phyloP scores from a whole-genome alignment of 2,888 invertebrate genomes.

The Archips xylosteana region DNA sequence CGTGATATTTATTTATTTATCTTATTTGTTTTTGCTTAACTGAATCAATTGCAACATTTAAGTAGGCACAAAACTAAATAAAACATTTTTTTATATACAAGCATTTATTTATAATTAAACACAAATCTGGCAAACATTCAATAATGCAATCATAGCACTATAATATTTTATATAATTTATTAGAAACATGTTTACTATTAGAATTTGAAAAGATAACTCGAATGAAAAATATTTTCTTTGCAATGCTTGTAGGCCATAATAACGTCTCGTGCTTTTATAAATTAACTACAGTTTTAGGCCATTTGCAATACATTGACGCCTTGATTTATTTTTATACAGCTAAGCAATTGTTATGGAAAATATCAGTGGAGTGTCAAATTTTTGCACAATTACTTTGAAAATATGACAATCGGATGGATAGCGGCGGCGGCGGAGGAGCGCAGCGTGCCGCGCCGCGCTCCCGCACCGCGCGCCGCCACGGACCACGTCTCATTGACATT shows the following conservation, averaged over 20 bases:
- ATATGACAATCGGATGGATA: neutral
- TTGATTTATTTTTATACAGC: slow-evolving; percentile 54
- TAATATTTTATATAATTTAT: slow-evolving; percentile 73
- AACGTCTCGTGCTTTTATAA: slow-evolving; percentile 52
- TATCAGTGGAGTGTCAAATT: slow-evolving; percentile 48
- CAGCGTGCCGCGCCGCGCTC: neutral
- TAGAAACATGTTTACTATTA: slow-evolving; percentile 71
- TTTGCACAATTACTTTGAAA: neutral
- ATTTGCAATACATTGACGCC: slow-evolving; percentile 50
- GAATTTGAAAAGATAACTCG: slow-evolving; percentile 65
- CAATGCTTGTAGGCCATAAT: slow-evolving; percentile 62
- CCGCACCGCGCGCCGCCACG: neutral
- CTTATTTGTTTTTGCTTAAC: too few species aligned
- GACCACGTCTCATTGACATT: neutral
- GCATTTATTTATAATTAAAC: slow-evolving; percentile 84
- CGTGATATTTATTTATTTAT: too few species aligned
- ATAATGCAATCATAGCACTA: slow-evolving; percentile 83
- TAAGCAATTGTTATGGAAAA: slow-evolving; percentile 61
- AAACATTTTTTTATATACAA: slow-evolving; percentile 73
- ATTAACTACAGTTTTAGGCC: slow-evolving; percentile 59
- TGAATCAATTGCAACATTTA: too few species aligned
- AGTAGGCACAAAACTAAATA: slow-evolving; percentile 39
- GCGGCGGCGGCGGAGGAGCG: neutral
- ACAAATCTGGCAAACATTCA: slow-evolving; percentile 83
- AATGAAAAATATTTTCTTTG: slow-evolving; percentile 56